Evolutionary conservation across 2,113 vertebrate genomes (phyloP), one percentile per base, ranked within the genome.

Genomic region (Oryzias curvinotus): DNA sequence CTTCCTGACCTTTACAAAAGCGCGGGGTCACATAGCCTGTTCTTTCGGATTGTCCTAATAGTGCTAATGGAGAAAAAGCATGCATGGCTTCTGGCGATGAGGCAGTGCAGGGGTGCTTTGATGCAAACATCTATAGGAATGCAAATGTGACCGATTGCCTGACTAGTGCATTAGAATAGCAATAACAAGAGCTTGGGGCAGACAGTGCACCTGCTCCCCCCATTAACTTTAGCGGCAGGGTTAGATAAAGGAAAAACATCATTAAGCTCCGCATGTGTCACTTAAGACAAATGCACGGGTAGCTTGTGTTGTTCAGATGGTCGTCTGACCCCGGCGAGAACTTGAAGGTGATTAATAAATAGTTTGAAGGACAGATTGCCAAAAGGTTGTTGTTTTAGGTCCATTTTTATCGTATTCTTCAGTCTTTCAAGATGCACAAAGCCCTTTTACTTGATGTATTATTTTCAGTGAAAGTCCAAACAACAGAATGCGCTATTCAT

Each of bases 71-170:
- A 85, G 79, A 78, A 67, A 49, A 73, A 64, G 44, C 75, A 28
- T 57, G 56, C 55, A 46, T 56, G 28, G 77, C 77, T 67, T 60
- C 77, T 63, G 80, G 74, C 61, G 25, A 12, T 28, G 82, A 75
- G 86, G 85, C 86, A 87, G 86, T 73, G 58, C 59, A 66, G 71
- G 57, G 75, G 76, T 52, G 60, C 68, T 76, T 71, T 77, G 79
- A 85, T 79, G 77, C 14, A 2, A 71, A 57, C 52, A 74, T 78
- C 86, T 82, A 85, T 88, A 81, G 81, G 74, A 73, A 90, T 90
- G 89, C 85, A 86, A 90, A 90, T 90, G 84, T 86, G 72, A 66
- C 77, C 57, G 60, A 47, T 71, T 75, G 75, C 67, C 71, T 77
- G 72, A 75, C 75, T 77, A 80, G 50, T 66, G 68, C 68, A 65